A percentile compares a stretch with the other conserved stretches of the same genome.
These are phyloP conservation scores for Calyptomena viridis DNA, from an alignment of 2,113 vertebrate species.

Conservation along the genomic window DNA sequence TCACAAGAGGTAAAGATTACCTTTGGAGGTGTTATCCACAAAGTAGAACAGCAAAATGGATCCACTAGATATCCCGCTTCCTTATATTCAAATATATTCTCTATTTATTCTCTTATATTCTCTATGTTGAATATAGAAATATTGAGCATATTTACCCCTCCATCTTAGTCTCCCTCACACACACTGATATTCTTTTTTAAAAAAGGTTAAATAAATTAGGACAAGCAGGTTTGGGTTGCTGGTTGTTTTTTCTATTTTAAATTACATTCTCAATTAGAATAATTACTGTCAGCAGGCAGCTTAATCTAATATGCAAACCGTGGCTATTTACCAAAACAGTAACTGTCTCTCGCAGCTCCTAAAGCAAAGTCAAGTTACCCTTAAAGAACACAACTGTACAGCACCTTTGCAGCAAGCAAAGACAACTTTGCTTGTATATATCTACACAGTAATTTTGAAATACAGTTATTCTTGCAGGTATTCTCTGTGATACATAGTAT, in stretches of 20 bases:
- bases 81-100: background rate
- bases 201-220: background rate
- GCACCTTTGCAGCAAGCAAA: background rate
- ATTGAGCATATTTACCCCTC: background rate
- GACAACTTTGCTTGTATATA: background rate
- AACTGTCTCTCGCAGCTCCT: background rate
- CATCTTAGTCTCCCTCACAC: background rate
- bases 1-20: background rate
- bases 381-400: background rate
- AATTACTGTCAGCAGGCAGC: background rate
- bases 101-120: too few relatives aligned
- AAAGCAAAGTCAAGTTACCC: background rate
- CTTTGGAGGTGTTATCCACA: background rate
- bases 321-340: background rate
- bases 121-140: too few relatives aligned
- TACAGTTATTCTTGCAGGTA: background rate
- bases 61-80: background rate
- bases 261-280: background rate
- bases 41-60: background rate
- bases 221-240: background rate
- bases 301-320: background rate
- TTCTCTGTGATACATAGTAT: background rate
- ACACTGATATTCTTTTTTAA: background rate
- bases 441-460: background rate
- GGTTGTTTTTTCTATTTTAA: background rate